Conservation (phyloP, 1,140 invertebrate genomes). For the Heliconius hermathena region DNA sequence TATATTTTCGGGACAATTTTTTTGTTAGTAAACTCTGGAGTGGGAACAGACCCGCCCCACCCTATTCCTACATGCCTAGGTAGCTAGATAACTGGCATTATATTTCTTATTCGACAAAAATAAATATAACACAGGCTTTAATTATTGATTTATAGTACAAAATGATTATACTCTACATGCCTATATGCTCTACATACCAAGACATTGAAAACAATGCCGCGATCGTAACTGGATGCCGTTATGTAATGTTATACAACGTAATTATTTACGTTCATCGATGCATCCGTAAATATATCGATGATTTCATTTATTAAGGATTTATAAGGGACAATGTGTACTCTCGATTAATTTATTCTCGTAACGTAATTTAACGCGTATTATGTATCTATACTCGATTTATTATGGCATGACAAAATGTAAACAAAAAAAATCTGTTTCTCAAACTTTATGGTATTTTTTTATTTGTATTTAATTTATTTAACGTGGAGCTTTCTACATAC, state of each 20-base stretch:
- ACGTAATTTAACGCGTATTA: background rate
- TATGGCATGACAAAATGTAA: too few relatives aligned
- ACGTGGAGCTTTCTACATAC: too few relatives aligned
- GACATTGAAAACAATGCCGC: constrained; percentile 37
- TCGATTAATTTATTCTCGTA: background rate
- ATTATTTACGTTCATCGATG: constrained; percentile 26
- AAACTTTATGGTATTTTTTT: too few relatives aligned
- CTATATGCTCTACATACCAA: constrained; percentile 33
- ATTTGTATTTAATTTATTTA: too few relatives aligned
- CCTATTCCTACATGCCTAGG: too few relatives aligned
- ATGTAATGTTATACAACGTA: constrained; percentile 33
- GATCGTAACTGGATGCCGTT: constrained; percentile 31
- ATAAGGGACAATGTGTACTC: background rate
- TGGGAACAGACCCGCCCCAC: too few relatives aligned
- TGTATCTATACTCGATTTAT: too few relatives aligned
- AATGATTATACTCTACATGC: constrained; percentile 8
- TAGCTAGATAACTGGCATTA: too few relatives aligned
- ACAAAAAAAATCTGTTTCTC: too few relatives aligned
- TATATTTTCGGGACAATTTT: too few relatives aligned
- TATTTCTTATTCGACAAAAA: too few relatives aligned
- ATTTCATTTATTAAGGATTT: constrained; percentile 26
- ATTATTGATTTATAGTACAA: background rate
- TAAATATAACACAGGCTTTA: background rate
- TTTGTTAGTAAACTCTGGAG: too few relatives aligned
- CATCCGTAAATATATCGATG: constrained; percentile 29